Evolutionary conservation across 2,797 vertebrate species (phyloP), one percentile per base, ranked within the genome.

Genomic region (Acipenser oxyrinchus): DNA sequence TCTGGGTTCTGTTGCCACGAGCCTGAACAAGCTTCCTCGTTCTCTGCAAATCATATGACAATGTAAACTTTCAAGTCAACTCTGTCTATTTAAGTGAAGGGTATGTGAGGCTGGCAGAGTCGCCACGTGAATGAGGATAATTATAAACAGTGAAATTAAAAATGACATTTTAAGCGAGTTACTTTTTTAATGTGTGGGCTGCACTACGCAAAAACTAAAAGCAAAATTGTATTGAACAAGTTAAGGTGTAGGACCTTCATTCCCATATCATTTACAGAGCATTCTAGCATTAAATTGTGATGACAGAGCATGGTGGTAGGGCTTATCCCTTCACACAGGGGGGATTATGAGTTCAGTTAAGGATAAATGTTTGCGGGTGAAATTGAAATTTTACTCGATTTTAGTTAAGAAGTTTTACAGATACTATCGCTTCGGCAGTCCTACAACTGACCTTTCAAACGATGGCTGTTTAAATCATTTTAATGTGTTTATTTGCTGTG

Each of bases 341-440:
- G 55, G 55, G 55, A 58, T 58, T 58, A 58, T 11, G 6, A n/a
- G 15, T 11, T 58, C 12, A 13, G 55, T 11, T 11, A n/a, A 58
- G 55, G 55, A 11, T 13, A 7, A 11, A 13, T 58, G 12, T 58
- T 58, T 58, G 55, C 55, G 15, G n/a, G 55, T 7, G 55, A 2
- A 58, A n/a, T n/a, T 7, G 55, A 11, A 58, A 58, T 11, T 58
- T 11, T 13, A 58, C 3, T 7, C 12, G 4, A n/a, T 58, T 58
- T 13, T n/a, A 18, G 18, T 18, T 18, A 11, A 7, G 11, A 58
- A 11, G 55, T n/a, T 58, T 58, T 60, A 55, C 66, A 60, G 50
- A 65, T 63, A 51, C 73, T 75, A 75, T 62, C 48, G 10, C 65
- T 72, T 73, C 75, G 69, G 72, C 72, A 74, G 77, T 77, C 71